A percentile compares a stretch with the other conserved stretches of the same genome.
These are phyloP conservation scores for Bambusicola thoracicus DNA, from an alignment of 2,113 vertebrate species.

Conservation along the genomic window DNA sequence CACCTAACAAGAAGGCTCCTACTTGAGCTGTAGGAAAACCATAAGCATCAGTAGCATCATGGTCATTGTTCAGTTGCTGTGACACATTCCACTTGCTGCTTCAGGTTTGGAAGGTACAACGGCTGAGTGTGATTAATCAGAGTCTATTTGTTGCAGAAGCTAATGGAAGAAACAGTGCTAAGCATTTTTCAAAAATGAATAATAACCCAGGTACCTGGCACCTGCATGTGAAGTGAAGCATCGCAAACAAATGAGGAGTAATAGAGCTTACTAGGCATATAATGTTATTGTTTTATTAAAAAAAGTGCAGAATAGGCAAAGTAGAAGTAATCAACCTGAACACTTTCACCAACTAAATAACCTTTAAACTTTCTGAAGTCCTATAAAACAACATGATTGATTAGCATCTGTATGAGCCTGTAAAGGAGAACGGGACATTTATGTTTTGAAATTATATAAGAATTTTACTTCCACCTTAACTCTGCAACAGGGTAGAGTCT, in stretches of 20 bases:
- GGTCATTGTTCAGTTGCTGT: background rate
- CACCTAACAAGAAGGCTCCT: background rate
- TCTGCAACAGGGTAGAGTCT: background rate
- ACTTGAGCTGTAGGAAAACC: background rate
- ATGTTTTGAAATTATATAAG: background rate
- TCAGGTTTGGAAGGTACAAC: background rate
- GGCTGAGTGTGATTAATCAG: slow-evolving; percentile 56
- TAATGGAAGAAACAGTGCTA: slow-evolving; percentile 48
- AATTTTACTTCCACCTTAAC: background rate
- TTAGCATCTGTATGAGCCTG: slow-evolving; percentile 27
- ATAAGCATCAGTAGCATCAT: too few species aligned
- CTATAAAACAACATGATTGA: slow-evolving; percentile 55
- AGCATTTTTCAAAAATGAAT: slow-evolving; percentile 69
- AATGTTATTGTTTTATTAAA: slow-evolving; percentile 49
- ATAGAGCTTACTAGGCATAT: slow-evolving; percentile 65
- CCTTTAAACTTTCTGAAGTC: slow-evolving; percentile 68
- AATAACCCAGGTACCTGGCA: slow-evolving; percentile 50
- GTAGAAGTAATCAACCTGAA: slow-evolving; percentile 55
- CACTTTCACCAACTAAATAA: slow-evolving; percentile 59
- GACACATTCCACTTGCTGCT: background rate
- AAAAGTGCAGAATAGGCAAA: slow-evolving; percentile 69
- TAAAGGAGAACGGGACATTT: background rate
- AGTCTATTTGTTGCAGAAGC: slow-evolving; percentile 40
- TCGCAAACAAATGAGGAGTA: slow-evolving; percentile 69
- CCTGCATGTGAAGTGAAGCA: slow-evolving; percentile 63